A percentile compares a stretch with the other conserved stretches of the same genome.
Conservation (phyloP, 2,888 invertebrate genomes). For the Priocnemis perturbator region DNA sequence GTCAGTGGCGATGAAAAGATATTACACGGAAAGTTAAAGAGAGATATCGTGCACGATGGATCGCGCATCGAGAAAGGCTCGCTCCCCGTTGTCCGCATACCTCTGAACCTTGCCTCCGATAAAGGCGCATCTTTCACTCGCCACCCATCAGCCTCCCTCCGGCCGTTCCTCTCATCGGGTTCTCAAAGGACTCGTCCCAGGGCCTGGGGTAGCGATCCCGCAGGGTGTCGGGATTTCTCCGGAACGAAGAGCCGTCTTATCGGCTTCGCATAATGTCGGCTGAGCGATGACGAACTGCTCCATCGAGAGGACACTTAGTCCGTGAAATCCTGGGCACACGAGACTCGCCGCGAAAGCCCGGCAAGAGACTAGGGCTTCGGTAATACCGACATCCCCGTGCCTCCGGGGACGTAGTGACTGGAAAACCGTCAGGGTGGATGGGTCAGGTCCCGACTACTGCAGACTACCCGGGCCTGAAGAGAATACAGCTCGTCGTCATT, state of each 20-base stretch:
- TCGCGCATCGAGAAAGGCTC: too few relatives aligned
- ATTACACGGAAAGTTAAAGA: slow-evolving; percentile 1
- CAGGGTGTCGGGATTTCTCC: slow-evolving; percentile 2
- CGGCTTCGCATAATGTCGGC: slow-evolving; percentile 43
- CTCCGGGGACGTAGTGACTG: slow-evolving; percentile 1
- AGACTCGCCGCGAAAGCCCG: not conserved
- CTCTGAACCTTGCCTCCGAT: too few relatives aligned
- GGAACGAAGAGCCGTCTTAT: slow-evolving; percentile 35
- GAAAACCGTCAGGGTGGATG: slow-evolving; percentile 2
- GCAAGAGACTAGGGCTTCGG: slow-evolving; percentile 1
- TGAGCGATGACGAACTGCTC: slow-evolving; percentile 55
- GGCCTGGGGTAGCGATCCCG: too few relatives aligned
- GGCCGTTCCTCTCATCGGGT: too few relatives aligned
- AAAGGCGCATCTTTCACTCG: too few relatives aligned
- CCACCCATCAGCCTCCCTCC: too few relatives aligned
- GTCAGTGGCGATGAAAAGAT: not conserved
- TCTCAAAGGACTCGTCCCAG: too few relatives aligned
- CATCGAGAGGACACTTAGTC: slow-evolving; percentile 45
- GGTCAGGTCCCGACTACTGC: not conserved
- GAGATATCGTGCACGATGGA: not conserved
- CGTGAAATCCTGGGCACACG: not conserved
- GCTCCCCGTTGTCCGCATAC: too few relatives aligned
- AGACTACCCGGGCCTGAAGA: slow-evolving; percentile 37
- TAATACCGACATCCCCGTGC: too few relatives aligned
- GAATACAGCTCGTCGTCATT: slow-evolving; percentile 39